Evolutionary conservation across 2,888 invertebrate species (phyloP).

Genomic region (Tyria jacobaeae): DNA sequence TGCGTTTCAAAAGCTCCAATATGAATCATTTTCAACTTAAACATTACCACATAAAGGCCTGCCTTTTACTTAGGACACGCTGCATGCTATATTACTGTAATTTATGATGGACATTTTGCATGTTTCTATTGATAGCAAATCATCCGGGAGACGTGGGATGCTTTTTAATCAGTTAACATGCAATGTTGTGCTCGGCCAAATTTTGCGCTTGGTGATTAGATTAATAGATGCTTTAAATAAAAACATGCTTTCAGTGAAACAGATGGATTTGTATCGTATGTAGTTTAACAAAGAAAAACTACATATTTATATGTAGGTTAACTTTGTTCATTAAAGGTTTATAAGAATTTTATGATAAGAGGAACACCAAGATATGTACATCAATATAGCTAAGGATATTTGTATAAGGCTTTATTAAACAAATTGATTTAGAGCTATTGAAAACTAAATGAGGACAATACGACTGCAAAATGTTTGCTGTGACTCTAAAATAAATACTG

Average conservation of each 20-base stretch:
- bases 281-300: neutral
- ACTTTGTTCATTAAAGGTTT: neutral
- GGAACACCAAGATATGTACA: neutral
- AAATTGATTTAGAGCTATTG: neutral
- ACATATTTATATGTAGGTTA: too few species aligned
- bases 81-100: constrained; percentile 33
- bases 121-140: constrained; percentile 52
- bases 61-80: constrained; percentile 7
- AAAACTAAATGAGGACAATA: neutral
- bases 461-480: too few species aligned
- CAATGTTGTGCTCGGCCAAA: constrained; percentile 39
- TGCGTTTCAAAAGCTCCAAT: constrained; percentile 44
- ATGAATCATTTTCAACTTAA: constrained; percentile 53
- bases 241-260: neutral
- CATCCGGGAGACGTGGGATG: constrained; percentile 48
- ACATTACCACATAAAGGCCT: constrained; percentile 34
- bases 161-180: constrained; percentile 44
- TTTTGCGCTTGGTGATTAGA: constrained; percentile 43
- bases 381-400: neutral
- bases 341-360: neutral
- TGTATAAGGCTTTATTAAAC: neutral
- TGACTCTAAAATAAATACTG: too few species aligned
- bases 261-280: neutral
- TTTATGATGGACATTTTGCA: constrained; percentile 52
- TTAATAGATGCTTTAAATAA: constrained; percentile 30